A percentile compares a stretch with the other conserved stretches of the same genome.
phyloP scores from a whole-genome alignment of 2,113 vertebrate species.

The Artemisiospiza belli region DNA sequence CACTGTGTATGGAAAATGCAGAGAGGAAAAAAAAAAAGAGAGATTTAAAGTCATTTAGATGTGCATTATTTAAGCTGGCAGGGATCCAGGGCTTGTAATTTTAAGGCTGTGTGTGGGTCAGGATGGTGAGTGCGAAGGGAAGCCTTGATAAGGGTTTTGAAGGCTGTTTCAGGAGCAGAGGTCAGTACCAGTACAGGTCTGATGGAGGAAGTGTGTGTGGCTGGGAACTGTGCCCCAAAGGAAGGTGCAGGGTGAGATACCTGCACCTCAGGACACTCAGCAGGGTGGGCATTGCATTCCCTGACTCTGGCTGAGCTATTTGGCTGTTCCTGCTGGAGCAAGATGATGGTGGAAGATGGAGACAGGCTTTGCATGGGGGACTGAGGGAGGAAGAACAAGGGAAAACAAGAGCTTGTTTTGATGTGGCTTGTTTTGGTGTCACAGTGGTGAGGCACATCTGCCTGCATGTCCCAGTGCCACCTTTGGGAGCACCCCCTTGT shows the following conservation, averaged over 20 bases:
- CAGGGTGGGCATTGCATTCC: background rate
- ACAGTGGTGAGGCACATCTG: background rate
- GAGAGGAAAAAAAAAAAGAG: background rate
- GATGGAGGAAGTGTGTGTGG: background rate
- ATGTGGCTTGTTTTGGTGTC: background rate
- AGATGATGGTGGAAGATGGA: background rate
- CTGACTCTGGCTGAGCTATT: background rate
- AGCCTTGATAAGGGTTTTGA: background rate
- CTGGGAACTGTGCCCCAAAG: background rate
- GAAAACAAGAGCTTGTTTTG: background rate
- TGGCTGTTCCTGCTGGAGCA: background rate
- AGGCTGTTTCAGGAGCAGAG: background rate
- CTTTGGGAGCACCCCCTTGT: background rate
- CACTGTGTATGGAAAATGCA: background rate
- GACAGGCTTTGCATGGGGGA: background rate
- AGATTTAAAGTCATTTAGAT: background rate
- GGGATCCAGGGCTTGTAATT: background rate
- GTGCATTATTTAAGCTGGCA: background rate
- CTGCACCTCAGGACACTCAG: background rate
- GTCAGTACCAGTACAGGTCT: background rate
- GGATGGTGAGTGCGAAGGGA: background rate
- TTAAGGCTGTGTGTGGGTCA: background rate
- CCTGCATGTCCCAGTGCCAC: accelerated
- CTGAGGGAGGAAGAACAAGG: background rate
- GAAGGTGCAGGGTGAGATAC: background rate